Evolutionary conservation across 2,888 invertebrate species (phyloP), one percentile per base, ranked within the genome.

Genomic region (Neelides folsomi): DNA sequence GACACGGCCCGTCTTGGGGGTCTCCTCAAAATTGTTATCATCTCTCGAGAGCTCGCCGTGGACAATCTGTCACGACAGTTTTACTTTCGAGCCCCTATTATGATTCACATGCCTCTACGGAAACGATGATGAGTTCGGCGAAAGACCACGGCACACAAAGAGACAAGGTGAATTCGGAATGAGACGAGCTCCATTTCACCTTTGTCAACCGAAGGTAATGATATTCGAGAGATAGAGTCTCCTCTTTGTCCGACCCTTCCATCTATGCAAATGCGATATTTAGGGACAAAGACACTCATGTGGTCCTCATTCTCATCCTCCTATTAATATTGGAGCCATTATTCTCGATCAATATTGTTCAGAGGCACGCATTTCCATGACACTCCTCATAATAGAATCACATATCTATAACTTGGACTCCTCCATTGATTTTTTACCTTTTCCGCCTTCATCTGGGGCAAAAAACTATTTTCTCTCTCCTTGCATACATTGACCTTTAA

Each of bases 41-140:
- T 50, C 45, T 45, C 46, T 52, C 15, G 13, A 38, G 36, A 48
- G 40, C 47, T 43, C 52, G 48, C 44, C 51, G 41, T 47, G 40
- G 47, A 44, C 47, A 53, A 55, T 52, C 52, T 55, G 55, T 57
- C 57, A 57, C 55, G 57, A 57, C 53, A 55, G 51, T 53, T 55
- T 49, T 53, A 27, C 27, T 27, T 27, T 27, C 16, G 4, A 12
- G n/a, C 19, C 19, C 19, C 19, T 42, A 18, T 18, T 18, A 42
- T 42, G 19, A 39, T 13, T 39, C 39, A n/a, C 39, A 39, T 39
- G 13, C 15, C 39, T 39, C 39, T 15, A 39, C 15, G 13, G 15
- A 39, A 39, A 39, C 15, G 15, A 15, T 39, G 39, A 39, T 9
- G 15, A 39, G 13, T 39, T 13, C 13, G n/a, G 15, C 15, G 15